Conservation (phyloP, 2,113 vertebrate species). For the Silurus asotus region DNA sequence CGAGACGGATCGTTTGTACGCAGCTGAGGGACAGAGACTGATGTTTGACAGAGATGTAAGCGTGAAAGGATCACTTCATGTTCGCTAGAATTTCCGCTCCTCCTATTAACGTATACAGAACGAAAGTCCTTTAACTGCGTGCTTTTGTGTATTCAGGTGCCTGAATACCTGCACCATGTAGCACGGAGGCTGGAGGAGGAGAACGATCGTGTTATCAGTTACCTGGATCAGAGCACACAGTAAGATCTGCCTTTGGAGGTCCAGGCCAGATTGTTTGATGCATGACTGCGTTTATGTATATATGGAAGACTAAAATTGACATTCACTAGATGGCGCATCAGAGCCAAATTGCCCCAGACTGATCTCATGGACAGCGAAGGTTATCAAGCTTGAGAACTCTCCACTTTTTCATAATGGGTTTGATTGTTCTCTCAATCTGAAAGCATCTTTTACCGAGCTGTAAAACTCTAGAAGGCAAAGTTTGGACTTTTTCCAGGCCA, state of each 20-base stretch:
- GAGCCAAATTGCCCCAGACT: not conserved
- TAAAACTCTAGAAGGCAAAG: not conserved
- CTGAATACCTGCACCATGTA: constrained; percentile 97
- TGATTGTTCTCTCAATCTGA: no score
- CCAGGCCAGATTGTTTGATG: not conserved
- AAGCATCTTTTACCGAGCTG: no score
- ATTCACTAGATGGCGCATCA: not conserved
- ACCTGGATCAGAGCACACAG: constrained; percentile 98
- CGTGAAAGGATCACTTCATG: not conserved
- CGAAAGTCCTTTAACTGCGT: not conserved
- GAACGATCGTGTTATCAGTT: constrained; percentile 95
- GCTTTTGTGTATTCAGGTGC: constrained; percentile 77
- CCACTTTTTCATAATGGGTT: not conserved
- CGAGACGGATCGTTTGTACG: constrained; percentile 94
- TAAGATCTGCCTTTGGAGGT: constrained; percentile 68
- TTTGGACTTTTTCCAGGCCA: not conserved
- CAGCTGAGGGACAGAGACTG: constrained; percentile 94
- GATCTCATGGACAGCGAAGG: not conserved
- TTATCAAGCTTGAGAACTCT: not conserved
- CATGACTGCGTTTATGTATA: no score
- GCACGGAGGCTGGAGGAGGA: constrained; percentile 97
- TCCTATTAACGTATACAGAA: not conserved
- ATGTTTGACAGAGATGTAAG: constrained; percentile 98
- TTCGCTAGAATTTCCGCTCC: not conserved
- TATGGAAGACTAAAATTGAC: not conserved